Percentiles rank a stretch among this genome's conserved stretches.
Evolutionary conservation across 2,888 invertebrate species (phyloP).

Genomic region (Pseudococcus jackbeardsleyi): DNA sequence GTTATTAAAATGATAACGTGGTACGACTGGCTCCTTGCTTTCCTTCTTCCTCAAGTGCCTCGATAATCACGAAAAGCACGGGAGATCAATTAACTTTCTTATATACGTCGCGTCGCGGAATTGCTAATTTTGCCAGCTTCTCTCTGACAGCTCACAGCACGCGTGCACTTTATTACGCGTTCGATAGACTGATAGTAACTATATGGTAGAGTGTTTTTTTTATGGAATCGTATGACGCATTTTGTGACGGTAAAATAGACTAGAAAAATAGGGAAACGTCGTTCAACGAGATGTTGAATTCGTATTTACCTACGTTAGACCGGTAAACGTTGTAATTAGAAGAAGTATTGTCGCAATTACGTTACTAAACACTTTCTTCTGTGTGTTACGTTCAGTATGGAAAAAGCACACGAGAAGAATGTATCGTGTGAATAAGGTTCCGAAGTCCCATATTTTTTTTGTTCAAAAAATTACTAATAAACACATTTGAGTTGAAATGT

Average conservation of each 20-base stretch:
- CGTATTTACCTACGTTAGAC: not conserved
- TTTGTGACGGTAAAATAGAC: not conserved
- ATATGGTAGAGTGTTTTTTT: too few relatives aligned
- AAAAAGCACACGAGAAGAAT: not conserved
- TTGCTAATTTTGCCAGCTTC: not conserved
- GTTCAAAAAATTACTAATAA: too few relatives aligned
- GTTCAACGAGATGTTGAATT: not conserved
- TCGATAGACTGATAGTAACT: not conserved
- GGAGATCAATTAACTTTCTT: conserved; percentile 15
- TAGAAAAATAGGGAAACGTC: conserved; percentile 12
- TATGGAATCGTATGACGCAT: not conserved
- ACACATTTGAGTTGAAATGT: too few relatives aligned
- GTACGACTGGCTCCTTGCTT: not conserved
- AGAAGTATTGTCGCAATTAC: not conserved
- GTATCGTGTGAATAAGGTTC: not conserved
- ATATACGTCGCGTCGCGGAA: not conserved
- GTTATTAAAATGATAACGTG: too few relatives aligned
- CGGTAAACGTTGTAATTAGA: not conserved
- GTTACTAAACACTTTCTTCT: not conserved
- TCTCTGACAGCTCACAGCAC: not conserved
- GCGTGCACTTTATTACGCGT: not conserved
- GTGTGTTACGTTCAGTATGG: not conserved
- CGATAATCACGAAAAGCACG: not conserved
- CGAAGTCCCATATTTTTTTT: too few relatives aligned
- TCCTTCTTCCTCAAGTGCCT: not conserved